Evolutionary conservation across 2,113 vertebrate genomes (phyloP), one percentile per base, ranked within the genome.

Genomic region (Serinus canaria): DNA sequence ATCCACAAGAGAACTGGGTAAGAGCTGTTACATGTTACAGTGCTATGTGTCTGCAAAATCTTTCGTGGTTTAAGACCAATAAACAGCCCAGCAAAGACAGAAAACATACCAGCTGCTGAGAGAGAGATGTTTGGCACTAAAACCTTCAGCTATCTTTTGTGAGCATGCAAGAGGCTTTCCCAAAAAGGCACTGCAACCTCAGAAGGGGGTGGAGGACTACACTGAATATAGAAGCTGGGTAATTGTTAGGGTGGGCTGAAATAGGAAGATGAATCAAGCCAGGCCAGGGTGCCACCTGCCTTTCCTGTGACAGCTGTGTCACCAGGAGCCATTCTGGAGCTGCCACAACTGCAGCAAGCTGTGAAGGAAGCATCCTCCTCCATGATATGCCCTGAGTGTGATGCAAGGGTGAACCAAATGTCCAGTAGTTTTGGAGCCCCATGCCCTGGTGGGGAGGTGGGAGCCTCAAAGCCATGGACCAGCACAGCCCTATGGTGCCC

Each of bases 381-480:
- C 27, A 1, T 28, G 7, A 35, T 25, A 27, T 10, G 7, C 9
- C 35, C 39, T 43, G 28, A 7, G 16, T 52, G 28, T 33, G 50
- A 41, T 0, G 2, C 22, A 49, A 55, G 2, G 7, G 9, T 3
- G 3, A 85, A 56, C 6, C 10, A 47, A 62, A 25, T 19, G 13
- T 28, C 25, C n/a, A 28, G 28, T n/a, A 19, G 17, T 33, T 59
- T 46, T 56, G 37, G n/a, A 86, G 10, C 4, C 37, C 8, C 2
- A 1, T 44, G 30, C 16, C 28, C 24, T 69, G 31, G 22, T 0
- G 1, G 8, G 43, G 39, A 63, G 9, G 5, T 2, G 1, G 18
- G 33, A 84, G 9, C 30, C 4, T 7, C 21, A 20, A 33, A 82
- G 27, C 47, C 43, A n/a, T 0, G 2, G 63, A 44, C 16, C 22